phyloP scores from a whole-genome alignment of 2,797 vertebrate species.

The Danio aesculapii region DNA sequence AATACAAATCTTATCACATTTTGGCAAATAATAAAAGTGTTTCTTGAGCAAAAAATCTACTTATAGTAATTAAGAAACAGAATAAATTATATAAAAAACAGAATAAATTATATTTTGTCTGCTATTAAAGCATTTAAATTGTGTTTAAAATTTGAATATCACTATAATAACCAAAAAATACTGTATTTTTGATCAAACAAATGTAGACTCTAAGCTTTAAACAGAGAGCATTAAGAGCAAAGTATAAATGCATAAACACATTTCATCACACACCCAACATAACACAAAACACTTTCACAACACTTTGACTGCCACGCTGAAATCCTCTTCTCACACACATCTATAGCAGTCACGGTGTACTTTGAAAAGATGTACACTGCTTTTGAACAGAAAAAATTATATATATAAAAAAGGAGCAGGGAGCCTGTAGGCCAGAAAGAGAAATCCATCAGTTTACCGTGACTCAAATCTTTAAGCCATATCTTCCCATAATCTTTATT shows the following conservation, averaged over 20 bases:
- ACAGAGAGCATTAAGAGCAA: too few relatives aligned
- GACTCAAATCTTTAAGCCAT: slow-evolving; percentile 64
- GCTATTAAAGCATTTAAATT: too few relatives aligned
- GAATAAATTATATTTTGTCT: too few relatives aligned
- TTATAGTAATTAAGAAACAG: too few relatives aligned
- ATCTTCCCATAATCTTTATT: slow-evolving; percentile 77
- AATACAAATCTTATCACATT: too few relatives aligned
- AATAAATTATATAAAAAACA: too few relatives aligned
- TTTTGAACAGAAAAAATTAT: slow-evolving; percentile 30
- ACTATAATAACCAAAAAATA: too few relatives aligned
- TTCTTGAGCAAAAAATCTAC: too few relatives aligned
- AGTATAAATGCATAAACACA: slow-evolving; percentile 11
- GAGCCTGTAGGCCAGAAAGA: slow-evolving; percentile 20
- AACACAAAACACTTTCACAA: background rate
- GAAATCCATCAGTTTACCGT: slow-evolving; percentile 60
- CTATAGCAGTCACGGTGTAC: slow-evolving; percentile 30
- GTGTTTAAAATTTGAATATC: too few relatives aligned
- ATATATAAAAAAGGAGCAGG: slow-evolving; percentile 61
- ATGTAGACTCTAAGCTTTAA: too few relatives aligned
- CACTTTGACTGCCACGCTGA: background rate
- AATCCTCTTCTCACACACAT: slow-evolving; percentile 25
- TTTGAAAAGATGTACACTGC: slow-evolving; percentile 15
- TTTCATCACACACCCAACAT: background rate
- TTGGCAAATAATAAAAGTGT: too few relatives aligned
- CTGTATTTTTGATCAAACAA: too few relatives aligned